Conservation (phyloP, 2,113 vertebrate species). For the Platichthys flesus region DNA sequence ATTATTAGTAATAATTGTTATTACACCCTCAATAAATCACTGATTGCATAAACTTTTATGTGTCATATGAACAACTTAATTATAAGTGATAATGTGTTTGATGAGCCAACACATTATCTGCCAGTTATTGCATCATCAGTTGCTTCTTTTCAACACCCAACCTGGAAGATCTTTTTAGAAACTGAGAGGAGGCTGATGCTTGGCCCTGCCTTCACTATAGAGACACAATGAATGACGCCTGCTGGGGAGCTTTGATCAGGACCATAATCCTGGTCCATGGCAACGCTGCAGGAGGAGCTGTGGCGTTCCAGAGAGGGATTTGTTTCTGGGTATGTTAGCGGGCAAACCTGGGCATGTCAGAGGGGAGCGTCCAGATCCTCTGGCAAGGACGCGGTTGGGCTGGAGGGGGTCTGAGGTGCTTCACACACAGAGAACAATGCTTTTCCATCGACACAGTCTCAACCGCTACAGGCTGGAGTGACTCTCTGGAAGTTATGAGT, state of each 20-base stretch:
- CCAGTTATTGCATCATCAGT: no score
- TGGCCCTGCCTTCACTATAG: not conserved
- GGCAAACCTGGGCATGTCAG: slow-evolving; percentile 70
- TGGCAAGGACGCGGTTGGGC: slow-evolving; percentile 20
- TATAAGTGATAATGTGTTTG: no score
- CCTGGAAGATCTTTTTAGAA: no score
- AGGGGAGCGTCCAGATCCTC: slow-evolving; percentile 48
- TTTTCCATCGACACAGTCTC: slow-evolving; percentile 37
- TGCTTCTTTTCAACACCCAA: no score
- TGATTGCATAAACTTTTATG: no score
- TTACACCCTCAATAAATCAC: no score
- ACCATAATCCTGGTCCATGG: slow-evolving; percentile 61
- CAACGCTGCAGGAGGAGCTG: slow-evolving; percentile 46
- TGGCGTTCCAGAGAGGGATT: slow-evolving; percentile 43
- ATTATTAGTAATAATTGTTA: no score
- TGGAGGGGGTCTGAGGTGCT: slow-evolving; percentile 16
- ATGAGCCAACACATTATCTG: no score
- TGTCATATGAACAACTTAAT: no score
- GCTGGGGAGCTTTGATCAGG: slow-evolving; percentile 14
- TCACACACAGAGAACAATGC: slow-evolving; percentile 39
- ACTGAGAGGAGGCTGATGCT: not conserved
- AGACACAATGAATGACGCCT: slow-evolving; percentile 16
- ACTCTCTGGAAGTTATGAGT: slow-evolving; percentile 32
- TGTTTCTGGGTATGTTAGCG: slow-evolving; percentile 44
- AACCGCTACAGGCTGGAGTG: slow-evolving; percentile 16